Conservation (phyloP, 2,888 invertebrate genomes). For the Hipparchia sbordonii region DNA sequence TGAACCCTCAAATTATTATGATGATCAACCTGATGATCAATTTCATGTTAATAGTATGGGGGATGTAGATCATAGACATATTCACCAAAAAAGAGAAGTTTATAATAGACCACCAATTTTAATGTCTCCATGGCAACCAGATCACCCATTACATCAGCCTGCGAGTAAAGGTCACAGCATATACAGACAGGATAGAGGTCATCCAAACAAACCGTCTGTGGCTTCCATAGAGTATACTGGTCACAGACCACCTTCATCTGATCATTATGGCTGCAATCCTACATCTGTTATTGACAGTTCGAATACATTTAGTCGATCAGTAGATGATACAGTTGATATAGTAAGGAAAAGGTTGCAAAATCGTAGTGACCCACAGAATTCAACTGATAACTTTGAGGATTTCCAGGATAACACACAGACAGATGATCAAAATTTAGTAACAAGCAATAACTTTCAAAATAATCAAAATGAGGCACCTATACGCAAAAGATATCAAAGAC, state of each 20-base stretch:
- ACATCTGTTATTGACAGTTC: constrained; percentile 62
- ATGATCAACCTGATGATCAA: constrained; percentile 44
- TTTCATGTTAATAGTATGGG: constrained; percentile 63
- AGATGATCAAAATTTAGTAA: constrained; percentile 46
- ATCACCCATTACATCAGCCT: constrained; percentile 48
- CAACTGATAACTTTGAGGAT: constrained; percentile 44
- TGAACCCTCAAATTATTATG: constrained; percentile 46
- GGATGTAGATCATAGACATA: constrained; percentile 65
- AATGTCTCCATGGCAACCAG: constrained; percentile 53
- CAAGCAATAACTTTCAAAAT: constrained; percentile 40
- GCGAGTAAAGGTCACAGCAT: constrained; percentile 51
- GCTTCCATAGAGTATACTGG: constrained; percentile 61
- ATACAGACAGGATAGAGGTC: constrained; percentile 49
- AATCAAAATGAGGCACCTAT: constrained; percentile 54
- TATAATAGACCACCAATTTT: constrained; percentile 43
- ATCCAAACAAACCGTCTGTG: constrained; percentile 50
- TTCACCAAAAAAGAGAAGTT: constrained; percentile 39
- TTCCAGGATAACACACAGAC: constrained; percentile 42
- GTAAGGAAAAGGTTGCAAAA: constrained; percentile 64
- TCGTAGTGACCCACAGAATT: constrained; percentile 59
- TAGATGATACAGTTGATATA: constrained; percentile 76
- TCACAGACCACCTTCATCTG: constrained; percentile 75
- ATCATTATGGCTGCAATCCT: constrained; percentile 67
- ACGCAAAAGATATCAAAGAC: constrained; percentile 57
- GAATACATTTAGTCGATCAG: constrained; percentile 68